phyloP scores from a whole-genome alignment of 2,797 vertebrate species.

The Sebastolobus alascanus region DNA sequence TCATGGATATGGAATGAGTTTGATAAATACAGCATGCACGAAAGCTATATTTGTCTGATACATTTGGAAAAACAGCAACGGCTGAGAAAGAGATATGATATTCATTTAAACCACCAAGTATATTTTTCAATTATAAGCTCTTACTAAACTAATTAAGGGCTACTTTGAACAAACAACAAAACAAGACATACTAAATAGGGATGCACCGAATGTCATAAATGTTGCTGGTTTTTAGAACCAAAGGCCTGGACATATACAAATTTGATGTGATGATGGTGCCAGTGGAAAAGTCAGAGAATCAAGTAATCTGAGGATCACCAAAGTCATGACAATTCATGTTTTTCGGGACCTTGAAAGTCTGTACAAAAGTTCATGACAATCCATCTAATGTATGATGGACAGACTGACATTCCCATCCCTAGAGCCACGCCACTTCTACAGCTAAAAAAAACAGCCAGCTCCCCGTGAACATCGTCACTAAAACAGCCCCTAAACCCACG shows the following conservation, averaged over 20 bases:
- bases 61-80: conserved; percentile 9
- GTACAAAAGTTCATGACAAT: conserved; percentile 57
- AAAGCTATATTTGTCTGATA: conserved; percentile 11
- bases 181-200: too few species aligned
- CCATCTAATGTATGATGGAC: conserved; percentile 35
- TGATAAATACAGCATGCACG: conserved; percentile 23
- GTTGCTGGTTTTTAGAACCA: too few species aligned
- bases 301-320: background rate
- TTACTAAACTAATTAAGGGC: too few species aligned
- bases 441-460: conserved; percentile 72
- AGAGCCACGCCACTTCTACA: background rate
- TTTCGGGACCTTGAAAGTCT: conserved; percentile 28
- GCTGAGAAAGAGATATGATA: conserved; percentile 5
- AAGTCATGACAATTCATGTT: background rate
- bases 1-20: conserved; percentile 27
- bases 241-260: background rate
- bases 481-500: conserved; percentile 74
- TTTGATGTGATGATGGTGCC: background rate
- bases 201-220: too few species aligned
- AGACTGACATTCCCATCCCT: background rate
- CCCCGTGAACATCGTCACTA: conserved; percentile 74
- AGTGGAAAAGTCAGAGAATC: background rate
- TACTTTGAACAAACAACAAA: too few species aligned
- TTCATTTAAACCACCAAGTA: background rate
- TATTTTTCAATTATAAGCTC: too few species aligned